Conservation (phyloP, 2,113 vertebrate genomes). For the Coracopsis vasa region DNA sequence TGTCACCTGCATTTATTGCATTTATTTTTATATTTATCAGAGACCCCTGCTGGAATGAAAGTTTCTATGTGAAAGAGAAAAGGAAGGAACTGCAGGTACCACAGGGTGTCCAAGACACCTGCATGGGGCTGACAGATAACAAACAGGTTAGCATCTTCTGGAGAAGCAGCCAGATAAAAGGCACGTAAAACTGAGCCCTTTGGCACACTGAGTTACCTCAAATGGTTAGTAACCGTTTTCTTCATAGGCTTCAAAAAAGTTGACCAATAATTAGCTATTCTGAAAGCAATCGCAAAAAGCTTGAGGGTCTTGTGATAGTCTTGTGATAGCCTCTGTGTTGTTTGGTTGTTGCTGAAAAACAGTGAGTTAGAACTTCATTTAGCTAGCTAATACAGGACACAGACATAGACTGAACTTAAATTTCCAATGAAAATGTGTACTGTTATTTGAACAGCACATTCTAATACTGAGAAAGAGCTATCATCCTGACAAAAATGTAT, state of each 20-base stretch:
- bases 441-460: constrained; percentile 23
- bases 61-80: not conserved
- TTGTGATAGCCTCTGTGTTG: not conserved
- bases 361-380: not conserved
- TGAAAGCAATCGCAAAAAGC: not conserved
- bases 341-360: not conserved
- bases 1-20: not conserved
- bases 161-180: not conserved
- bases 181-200: not conserved
- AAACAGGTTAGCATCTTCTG: not conserved
- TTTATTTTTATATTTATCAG: not conserved
- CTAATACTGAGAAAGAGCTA: not conserved
- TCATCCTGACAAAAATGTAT: constrained; percentile 37
- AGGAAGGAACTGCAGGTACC: not conserved
- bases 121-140: not conserved
- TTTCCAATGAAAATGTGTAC: not conserved
- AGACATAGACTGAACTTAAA: not conserved
- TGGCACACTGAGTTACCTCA: not conserved
- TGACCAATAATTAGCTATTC: not conserved
- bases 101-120: not conserved
- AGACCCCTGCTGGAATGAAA: not conserved
- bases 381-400: not conserved
- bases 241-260: not conserved
- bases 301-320: not conserved
- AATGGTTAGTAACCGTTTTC: not conserved